These are phyloP conservation scores for Pristionchus mayeri DNA, from an alignment of 2,888 invertebrate genomes.

Conservation along the genomic window DNA sequence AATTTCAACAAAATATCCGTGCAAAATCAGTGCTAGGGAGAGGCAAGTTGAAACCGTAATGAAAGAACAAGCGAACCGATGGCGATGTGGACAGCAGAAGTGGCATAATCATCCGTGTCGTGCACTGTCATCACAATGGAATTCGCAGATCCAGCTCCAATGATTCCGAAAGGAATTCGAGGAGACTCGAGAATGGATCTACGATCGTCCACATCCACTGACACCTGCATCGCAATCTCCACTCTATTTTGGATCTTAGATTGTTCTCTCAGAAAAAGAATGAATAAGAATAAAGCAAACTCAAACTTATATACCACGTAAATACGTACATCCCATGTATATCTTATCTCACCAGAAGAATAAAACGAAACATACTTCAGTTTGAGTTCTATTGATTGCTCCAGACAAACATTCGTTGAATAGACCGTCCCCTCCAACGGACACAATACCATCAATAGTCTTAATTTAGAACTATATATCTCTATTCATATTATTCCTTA, in stretches of 20 bases:
- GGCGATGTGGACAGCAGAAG: conserved; percentile 87
- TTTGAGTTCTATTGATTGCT: conserved; percentile 75
- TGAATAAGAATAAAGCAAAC: too few relatives aligned
- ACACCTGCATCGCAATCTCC: too few relatives aligned
- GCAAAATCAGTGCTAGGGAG: too few relatives aligned
- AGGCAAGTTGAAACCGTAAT: too few relatives aligned
- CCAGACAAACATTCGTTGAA: conserved; percentile 86
- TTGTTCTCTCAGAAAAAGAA: too few relatives aligned
- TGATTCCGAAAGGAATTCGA: conserved; percentile 83
- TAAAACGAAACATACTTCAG: conserved; percentile 48
- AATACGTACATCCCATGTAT: too few relatives aligned
- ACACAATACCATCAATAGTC: conserved; percentile 80
- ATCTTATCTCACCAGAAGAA: too few relatives aligned
- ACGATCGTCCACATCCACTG: conserved; percentile 69
- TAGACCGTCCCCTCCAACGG: conserved; percentile 90
- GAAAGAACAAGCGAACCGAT: too few relatives aligned
- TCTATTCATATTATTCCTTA: too few relatives aligned
- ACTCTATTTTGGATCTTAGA: too few relatives aligned
- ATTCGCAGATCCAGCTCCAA: conserved; percentile 84
- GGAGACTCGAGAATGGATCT: conserved; percentile 75
- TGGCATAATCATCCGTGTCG: conserved; percentile 86
- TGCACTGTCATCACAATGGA: conserved; percentile 87
- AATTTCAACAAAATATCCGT: too few relatives aligned
- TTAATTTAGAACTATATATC: background rate
- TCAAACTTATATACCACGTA: too few relatives aligned